Evolutionary conservation across 1,140 invertebrate genomes (phyloP).

Genomic region (Tigriopus japonicus): DNA sequence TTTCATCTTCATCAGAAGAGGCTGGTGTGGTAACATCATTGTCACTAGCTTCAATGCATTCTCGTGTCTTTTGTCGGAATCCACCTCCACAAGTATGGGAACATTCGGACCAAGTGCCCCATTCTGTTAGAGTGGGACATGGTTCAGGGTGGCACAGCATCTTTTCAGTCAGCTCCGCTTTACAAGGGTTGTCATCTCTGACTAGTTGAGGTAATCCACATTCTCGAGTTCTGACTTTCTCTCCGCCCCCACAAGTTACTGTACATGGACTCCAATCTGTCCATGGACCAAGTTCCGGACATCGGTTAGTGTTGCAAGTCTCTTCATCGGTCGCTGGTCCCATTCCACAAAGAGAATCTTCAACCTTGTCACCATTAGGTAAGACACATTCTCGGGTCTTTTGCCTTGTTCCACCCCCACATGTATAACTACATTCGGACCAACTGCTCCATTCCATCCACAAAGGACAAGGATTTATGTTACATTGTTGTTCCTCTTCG

Average conservation of each 20-base stretch:
- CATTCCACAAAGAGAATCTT: too few relatives aligned
- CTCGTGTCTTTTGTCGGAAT: not conserved
- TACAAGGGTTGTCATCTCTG: not conserved
- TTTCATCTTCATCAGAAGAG: not conserved
- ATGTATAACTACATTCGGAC: not conserved
- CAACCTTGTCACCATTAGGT: not conserved
- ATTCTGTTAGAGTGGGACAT: conserved; percentile 1
- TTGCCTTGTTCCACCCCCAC: not conserved
- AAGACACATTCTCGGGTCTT: not conserved
- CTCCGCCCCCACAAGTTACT: conserved; percentile 44
- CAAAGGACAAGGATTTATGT: not conserved
- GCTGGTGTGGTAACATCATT: not conserved
- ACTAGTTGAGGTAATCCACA: not conserved
- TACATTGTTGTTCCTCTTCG: not conserved
- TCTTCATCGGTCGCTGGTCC: not conserved
- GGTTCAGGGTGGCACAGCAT: not conserved
- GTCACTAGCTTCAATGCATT: not conserved
- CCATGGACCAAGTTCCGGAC: not conserved
- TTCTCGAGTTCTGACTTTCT: conserved; percentile 27
- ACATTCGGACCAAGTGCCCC: conserved; percentile 6
- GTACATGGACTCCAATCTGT: conserved; percentile 39
- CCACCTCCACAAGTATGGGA: conserved; percentile 7
- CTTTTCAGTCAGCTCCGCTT: not conserved
- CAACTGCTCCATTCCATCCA: conserved; percentile 5
- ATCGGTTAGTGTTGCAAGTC: not conserved